Evolutionary conservation across 2,113 vertebrate genomes (phyloP).

Genomic region (Hyaena hyaena): DNA sequence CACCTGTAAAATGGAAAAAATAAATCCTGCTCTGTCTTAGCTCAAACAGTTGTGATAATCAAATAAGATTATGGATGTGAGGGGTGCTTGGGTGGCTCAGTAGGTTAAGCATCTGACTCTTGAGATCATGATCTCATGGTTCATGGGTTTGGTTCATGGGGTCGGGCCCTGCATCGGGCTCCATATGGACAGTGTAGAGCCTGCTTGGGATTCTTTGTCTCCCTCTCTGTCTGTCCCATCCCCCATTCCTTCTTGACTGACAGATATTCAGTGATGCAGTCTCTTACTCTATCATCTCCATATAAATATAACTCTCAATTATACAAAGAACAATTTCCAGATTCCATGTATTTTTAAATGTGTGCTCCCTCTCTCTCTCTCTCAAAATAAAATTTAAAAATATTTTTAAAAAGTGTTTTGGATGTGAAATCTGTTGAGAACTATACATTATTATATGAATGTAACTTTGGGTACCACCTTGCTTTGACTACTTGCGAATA

Average conservation of each 20-base stretch:
- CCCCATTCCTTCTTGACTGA: too few species aligned
- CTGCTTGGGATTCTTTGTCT: too few species aligned
- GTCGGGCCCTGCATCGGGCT: too few species aligned
- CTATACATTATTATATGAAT: neutral
- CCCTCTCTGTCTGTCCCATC: too few species aligned
- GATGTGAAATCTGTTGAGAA: neutral
- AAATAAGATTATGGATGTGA: neutral
- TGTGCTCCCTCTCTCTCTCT: too few species aligned
- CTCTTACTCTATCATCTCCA: slow-evolving; percentile 64
- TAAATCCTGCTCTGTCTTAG: neutral
- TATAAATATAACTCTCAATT: slow-evolving; percentile 27
- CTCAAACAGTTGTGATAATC: neutral
- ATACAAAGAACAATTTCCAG: slow-evolving; percentile 33
- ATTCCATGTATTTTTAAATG: neutral
- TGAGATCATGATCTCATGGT: too few species aligned
- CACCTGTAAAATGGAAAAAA: neutral
- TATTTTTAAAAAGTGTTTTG: neutral
- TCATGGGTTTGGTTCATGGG: too few species aligned
- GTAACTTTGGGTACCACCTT: neutral
- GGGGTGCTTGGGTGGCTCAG: too few species aligned
- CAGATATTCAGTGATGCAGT: slow-evolving; percentile 52
- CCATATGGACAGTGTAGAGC: too few species aligned
- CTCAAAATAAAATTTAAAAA: too few species aligned
- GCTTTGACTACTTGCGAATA: neutral
- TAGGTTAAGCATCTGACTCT: too few species aligned